Evolutionary conservation across 2,797 vertebrate species (phyloP).

Genomic region (Neoniphon sammara): DNA sequence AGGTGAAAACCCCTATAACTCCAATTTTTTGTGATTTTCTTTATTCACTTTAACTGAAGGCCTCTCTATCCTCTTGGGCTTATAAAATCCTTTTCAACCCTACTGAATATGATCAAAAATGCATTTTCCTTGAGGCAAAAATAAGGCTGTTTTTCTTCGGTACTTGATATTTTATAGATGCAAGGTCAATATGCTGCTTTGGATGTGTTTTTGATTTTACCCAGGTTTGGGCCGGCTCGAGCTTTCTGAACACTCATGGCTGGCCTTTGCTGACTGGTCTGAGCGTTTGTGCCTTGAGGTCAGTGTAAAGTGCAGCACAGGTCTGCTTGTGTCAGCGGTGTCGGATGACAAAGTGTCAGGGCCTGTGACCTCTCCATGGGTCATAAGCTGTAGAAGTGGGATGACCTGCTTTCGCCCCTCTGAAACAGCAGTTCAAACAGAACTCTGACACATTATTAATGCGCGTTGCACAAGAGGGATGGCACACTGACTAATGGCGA

Average conservation of each 20-base stretch:
- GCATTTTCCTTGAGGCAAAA: not conserved
- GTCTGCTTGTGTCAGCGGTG: conserved; percentile 32
- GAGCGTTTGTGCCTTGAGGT: not conserved
- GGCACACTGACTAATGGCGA: conserved; percentile 54
- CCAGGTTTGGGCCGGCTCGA: not conserved
- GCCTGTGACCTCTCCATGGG: conserved; percentile 42
- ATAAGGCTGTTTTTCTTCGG: not conserved
- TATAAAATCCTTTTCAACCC: too few species aligned
- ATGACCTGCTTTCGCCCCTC: conserved; percentile 19
- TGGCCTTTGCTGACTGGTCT: not conserved
- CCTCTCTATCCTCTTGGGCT: too few species aligned
- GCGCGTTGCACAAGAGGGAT: conserved; percentile 42
- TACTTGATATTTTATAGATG: too few species aligned
- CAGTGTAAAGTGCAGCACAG: conserved; percentile 34
- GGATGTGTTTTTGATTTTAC: not conserved
- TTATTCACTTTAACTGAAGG: too few species aligned
- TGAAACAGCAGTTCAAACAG: conserved; percentile 53
- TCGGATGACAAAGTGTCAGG: conserved; percentile 44
- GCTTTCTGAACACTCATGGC: too few species aligned
- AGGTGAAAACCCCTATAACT: too few species aligned
- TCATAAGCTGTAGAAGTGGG: conserved; percentile 29
- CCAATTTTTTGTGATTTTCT: too few species aligned
- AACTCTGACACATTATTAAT: conserved; percentile 44
- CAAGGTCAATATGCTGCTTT: not conserved
- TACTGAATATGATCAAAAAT: too few species aligned